phyloP scores from a whole-genome alignment of 2,888 invertebrate species.

The Dilophus febrilis region DNA sequence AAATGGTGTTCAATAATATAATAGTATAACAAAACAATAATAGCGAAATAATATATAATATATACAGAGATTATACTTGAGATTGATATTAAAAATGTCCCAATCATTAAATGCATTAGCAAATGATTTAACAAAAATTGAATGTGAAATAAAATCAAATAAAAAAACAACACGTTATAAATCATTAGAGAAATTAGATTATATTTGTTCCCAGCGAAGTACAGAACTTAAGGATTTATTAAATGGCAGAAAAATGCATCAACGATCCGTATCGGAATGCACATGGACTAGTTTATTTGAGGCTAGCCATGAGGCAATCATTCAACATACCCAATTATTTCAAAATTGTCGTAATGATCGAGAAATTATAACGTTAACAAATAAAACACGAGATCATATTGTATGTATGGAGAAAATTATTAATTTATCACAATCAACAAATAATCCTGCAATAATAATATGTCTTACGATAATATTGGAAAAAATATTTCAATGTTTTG shows the following conservation, averaged over 20 bases:
- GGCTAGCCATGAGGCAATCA: neutral
- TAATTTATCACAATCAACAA: neutral
- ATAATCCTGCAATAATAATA: too few relatives aligned
- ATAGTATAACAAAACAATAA: too few relatives aligned
- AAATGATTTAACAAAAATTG: neutral
- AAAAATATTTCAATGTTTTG: slow-evolving; percentile 1
- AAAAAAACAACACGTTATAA: neutral
- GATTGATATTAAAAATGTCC: too few relatives aligned
- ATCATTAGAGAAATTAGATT: neutral
- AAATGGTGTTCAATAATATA: too few relatives aligned
- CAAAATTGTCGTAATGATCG: neutral
- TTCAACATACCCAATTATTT: neutral
- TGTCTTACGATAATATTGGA: neutral
- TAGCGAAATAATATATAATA: too few relatives aligned
- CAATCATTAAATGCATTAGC: too few relatives aligned
- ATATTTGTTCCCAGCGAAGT: neutral
- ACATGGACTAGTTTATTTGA: neutral
- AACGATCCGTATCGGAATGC: neutral
- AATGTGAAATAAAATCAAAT: neutral
- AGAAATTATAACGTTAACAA: neutral
- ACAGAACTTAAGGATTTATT: neutral
- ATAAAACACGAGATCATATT: neutral
- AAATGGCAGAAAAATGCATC: neutral
- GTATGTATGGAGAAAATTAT: neutral
- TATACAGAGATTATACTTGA: too few relatives aligned